A percentile compares a stretch with the other conserved stretches of the same genome.
phyloP scores from a whole-genome alignment of 92 coral and sea anemone genomes.

The Desmophyllum pertusum region DNA sequence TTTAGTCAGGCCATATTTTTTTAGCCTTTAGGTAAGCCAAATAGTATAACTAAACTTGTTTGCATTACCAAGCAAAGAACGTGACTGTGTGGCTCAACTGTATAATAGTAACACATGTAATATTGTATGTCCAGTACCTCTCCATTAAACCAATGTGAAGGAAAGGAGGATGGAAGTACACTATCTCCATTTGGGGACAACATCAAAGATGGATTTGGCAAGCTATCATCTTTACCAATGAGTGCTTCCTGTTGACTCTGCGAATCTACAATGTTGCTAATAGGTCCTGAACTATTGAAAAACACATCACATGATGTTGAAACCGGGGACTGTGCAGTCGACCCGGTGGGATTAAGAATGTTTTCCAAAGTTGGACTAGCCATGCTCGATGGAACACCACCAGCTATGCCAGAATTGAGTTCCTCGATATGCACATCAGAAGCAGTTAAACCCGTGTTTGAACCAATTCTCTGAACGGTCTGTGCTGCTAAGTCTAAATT shows the following conservation, averaged over 20 bases:
- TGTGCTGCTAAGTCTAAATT: constrained; percentile 19
- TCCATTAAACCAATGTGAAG: constrained; percentile 79
- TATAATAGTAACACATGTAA: too few relatives aligned
- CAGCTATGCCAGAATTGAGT: constrained; percentile 74
- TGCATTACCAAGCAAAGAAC: too few relatives aligned
- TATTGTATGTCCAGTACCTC: too few relatives aligned
- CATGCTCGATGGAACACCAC: constrained; percentile 49
- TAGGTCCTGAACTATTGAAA: constrained; percentile 30
- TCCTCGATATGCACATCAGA: constrained; percentile 67
- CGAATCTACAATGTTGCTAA: constrained; percentile 30
- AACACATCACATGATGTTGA: constrained; percentile 25
- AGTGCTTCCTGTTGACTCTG: constrained; percentile 43
- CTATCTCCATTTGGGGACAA: constrained; percentile 21
- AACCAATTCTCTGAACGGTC: constrained; percentile 23
- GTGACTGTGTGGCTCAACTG: too few relatives aligned
- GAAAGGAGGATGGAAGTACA: constrained; percentile 8
- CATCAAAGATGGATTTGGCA: constrained; percentile 4
- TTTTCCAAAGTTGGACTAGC: constrained; percentile 54
- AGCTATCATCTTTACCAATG: constrained; percentile 2
- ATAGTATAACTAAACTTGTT: too few relatives aligned
- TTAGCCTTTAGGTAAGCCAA: too few relatives aligned
- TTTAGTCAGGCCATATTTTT: too few relatives aligned
- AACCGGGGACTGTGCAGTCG: constrained; percentile 11
- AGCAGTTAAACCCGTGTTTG: constrained; percentile 16
- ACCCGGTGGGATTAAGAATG: constrained; percentile 32